phyloP scores from a whole-genome alignment of 2,797 vertebrate species.

The Oreochromis grahami region DNA sequence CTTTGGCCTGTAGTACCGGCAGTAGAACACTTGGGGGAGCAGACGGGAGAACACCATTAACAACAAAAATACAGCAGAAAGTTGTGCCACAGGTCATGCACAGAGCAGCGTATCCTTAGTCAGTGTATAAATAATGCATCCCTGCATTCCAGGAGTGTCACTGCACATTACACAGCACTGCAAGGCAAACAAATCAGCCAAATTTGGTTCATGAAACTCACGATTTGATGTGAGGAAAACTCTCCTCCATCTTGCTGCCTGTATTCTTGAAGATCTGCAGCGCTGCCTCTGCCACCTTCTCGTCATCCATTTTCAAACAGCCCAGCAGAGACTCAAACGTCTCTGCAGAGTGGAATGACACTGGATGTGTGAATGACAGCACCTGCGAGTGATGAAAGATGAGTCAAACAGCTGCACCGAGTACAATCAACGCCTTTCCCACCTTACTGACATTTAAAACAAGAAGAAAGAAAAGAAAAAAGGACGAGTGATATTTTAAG shows the following conservation, averaged over 20 bases:
- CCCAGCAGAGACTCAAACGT: conserved; percentile 96
- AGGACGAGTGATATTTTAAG: neutral
- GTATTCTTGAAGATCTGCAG: conserved; percentile 99
- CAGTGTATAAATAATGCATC: neutral
- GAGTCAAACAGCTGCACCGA: neutral
- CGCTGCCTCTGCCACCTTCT: conserved; percentile 97
- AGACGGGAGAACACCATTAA: neutral
- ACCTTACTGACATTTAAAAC: neutral
- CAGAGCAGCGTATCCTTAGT: neutral
- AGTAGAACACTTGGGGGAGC: conserved; percentile 84
- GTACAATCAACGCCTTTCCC: neutral
- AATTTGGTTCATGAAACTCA: conserved; percentile 63
- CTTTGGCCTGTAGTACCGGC: conserved; percentile 96
- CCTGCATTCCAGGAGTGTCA: neutral
- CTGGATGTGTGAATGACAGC: conserved; percentile 97
- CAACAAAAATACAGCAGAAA: neutral
- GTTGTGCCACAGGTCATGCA: neutral
- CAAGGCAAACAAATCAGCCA: neutral
- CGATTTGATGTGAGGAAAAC: conserved; percentile 97
- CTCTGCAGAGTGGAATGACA: conserved; percentile 98
- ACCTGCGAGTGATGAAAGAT: conserved; percentile 73
- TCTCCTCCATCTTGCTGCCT: conserved; percentile 94
- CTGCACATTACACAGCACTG: neutral
- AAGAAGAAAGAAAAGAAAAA: neutral
- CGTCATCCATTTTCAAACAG: conserved; percentile 98